These are phyloP conservation scores for Acanthurus leucopareius DNA, from an alignment of 2,797 vertebrate genomes.

Conservation along the genomic window DNA sequence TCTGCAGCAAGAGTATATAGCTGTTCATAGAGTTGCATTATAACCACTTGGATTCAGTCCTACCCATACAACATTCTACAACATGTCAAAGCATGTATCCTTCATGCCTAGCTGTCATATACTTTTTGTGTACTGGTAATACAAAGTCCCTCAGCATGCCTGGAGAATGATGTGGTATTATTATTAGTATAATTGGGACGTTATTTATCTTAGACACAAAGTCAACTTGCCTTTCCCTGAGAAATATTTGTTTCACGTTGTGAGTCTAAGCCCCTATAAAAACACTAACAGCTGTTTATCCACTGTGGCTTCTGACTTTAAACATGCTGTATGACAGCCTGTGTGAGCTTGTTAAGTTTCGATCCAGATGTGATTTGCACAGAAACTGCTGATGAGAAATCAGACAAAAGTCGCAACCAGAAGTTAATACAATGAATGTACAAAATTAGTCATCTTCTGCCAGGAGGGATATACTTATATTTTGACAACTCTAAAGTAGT, in stretches of 20 bases:
- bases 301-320: slow-evolving; percentile 9
- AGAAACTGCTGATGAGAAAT: not conserved
- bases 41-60: not conserved
- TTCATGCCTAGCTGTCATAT: not conserved
- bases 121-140: not conserved
- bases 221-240: slow-evolving; percentile 13
- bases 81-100: not conserved
- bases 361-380: not conserved
- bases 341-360: slow-evolving; percentile 40
- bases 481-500: not conserved
- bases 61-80: not conserved
- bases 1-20: not conserved
- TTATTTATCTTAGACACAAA: slow-evolving; percentile 27
- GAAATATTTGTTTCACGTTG: slow-evolving; percentile 21
- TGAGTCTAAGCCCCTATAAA: slow-evolving; percentile 53
- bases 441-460: not conserved
- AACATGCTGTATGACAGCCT: slow-evolving; percentile 5
- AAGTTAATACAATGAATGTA: not conserved
- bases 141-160: slow-evolving; percentile 10
- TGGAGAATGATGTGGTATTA: not conserved
- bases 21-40: not conserved
- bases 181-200: not conserved
- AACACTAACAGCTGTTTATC: slow-evolving; percentile 45
- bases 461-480: not conserved
- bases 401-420: not conserved